A percentile compares a stretch with the other conserved stretches of the same genome.
phyloP scores from a whole-genome alignment of 2,888 invertebrate genomes.

The Leptinotarsa tumamoca region DNA sequence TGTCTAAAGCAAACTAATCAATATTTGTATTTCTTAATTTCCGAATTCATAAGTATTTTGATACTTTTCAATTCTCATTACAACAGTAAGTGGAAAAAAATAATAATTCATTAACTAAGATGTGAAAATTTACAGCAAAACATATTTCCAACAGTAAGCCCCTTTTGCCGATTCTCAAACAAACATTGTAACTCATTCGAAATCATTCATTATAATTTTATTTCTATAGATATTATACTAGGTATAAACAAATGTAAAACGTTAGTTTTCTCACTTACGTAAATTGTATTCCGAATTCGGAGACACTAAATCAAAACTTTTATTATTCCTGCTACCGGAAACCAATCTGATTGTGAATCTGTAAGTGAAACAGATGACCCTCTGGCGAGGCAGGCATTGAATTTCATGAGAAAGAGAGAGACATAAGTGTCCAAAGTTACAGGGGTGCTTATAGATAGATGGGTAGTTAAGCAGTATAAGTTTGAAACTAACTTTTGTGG shows the following conservation, averaged over 20 bases:
- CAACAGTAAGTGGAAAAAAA: too few relatives aligned
- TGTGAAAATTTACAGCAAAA: too few relatives aligned
- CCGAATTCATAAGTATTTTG: too few relatives aligned
- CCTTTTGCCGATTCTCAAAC: background rate
- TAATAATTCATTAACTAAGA: too few relatives aligned
- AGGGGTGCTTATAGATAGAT: conserved; percentile 54
- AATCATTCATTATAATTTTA: background rate
- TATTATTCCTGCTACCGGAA: conserved; percentile 42
- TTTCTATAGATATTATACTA: background rate
- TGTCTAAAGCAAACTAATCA: too few relatives aligned
- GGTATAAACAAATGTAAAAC: background rate
- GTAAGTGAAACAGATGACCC: conserved; percentile 47
- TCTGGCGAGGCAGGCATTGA: conserved; percentile 49
- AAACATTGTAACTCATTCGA: background rate
- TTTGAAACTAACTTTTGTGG: conserved; percentile 55
- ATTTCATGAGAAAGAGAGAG: conserved; percentile 51
- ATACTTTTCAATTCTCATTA: too few relatives aligned
- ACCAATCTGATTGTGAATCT: conserved; percentile 40
- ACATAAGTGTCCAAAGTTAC: conserved; percentile 56
- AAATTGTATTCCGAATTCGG: background rate
- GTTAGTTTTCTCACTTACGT: background rate
- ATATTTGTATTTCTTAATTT: too few relatives aligned
- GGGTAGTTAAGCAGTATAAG: conserved; percentile 48
- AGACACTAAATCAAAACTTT: conserved; percentile 42
- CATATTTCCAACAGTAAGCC: background rate